Conservation (phyloP, 2,888 invertebrate species). For the Archips xylosteana region DNA sequence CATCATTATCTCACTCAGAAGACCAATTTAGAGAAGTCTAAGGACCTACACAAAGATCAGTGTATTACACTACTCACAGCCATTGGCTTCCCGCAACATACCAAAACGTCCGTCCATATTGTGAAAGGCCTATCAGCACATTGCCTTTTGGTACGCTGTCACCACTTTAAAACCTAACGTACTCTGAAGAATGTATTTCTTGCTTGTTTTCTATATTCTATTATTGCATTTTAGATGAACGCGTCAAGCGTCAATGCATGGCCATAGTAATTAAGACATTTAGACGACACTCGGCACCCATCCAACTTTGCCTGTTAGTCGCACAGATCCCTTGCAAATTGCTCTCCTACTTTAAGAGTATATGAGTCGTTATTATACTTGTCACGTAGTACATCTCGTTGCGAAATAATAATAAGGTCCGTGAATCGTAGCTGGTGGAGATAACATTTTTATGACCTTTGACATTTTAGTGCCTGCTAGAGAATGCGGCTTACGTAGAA, state of each 20-base stretch:
- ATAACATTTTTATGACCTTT: slow-evolving; percentile 37
- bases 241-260: background rate
- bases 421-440: slow-evolving; percentile 34
- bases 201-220: background rate
- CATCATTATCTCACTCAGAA: no score
- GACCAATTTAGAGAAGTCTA: no score
- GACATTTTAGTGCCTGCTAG: slow-evolving; percentile 32
- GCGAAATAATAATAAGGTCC: slow-evolving; percentile 41
- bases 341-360: slow-evolving; percentile 24
- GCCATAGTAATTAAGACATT: slow-evolving; percentile 17
- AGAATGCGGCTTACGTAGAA: slow-evolving; percentile 21
- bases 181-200: background rate
- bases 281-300: slow-evolving; percentile 8
- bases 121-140: no score
- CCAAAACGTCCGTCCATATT: no score
- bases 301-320: slow-evolving; percentile 38
- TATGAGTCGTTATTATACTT: slow-evolving; percentile 37
- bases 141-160: no score
- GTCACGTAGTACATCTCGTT: slow-evolving; percentile 41
- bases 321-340: slow-evolving; percentile 36
- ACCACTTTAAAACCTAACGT: no score
- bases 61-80: no score
- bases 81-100: no score
- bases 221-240: background rate
- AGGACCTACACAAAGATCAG: no score